Base-by-base conservation (phyloP, 2,113 vertebrate species). In the Xenotilapia caudafasciata region DNA sequence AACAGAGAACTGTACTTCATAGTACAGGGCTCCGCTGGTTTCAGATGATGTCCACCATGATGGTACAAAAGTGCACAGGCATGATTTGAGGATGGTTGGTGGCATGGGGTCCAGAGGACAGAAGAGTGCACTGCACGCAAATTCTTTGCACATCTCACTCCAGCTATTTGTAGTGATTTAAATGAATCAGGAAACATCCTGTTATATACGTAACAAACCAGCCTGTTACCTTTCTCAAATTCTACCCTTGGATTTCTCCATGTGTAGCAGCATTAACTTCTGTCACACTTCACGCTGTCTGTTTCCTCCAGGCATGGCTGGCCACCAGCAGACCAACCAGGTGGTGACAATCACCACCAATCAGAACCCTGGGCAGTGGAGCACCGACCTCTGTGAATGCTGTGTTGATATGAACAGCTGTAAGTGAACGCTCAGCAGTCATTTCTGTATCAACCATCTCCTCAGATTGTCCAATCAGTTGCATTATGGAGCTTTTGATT, bases 321-420 rank as follows among this genome's bases (percentile, higher is more conserved):
- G 26, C 26, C 9, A 77, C 9, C 70, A 77, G 70, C 70, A 49
- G 70, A 47, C 10, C 26, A 77, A 47, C 42, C 70, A 77, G 9
- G 42, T 77, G 70, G 26, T 49, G 70, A 77, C 42, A 49, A 28
- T 31, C 42, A 19, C 42, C 2, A 81, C 75, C 2, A 1, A 0
- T 23, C 80, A 87, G 0, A 23, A 79, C 14, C 70, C 79, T 0
- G 83, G 90, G 1, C 15, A 17, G 4, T 97, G 96, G 96, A 96
- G 89, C 83, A 95, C 93, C 2, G 93, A 82, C n/a, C 2, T 96
- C 12, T 96, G 92, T 10, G 96, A 96, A 26, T 96, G 95, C 89
- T 96, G 90, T 79, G 26, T 47, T 1, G 96, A 96, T 14, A 92
- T 96, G 91, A 56, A 65, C 10, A 95, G 92, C 56, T 97, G 96